Evolutionary conservation across 2,888 invertebrate species (phyloP), one percentile per base, ranked within the genome.

Genomic region (Cyrtodaria siliqua): DNA sequence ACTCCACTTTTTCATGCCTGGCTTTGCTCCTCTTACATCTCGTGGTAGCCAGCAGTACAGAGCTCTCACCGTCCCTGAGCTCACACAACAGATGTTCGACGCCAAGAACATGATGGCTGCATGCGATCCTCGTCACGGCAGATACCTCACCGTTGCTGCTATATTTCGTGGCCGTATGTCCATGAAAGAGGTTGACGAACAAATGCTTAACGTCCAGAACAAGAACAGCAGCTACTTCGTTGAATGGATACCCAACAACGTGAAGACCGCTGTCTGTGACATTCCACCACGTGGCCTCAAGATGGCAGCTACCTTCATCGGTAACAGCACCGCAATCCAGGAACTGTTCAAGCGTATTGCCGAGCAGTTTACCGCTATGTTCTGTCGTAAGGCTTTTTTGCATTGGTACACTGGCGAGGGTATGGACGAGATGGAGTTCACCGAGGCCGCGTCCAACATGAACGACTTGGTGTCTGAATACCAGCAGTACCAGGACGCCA

Each of bases 321-420:
- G 92, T 16, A 92, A 92, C 88, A 91, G 86, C 75, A 92, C 92
- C 20, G 91, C 92, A 76, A 92, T 92, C 74, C 92, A 92, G 77
- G 91, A 91, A 69, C 86, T 91, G 29, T 91, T 91, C 85, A 91
- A 91, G 82, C 87, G 84, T 55, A 86, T 92, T 49, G 90, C 91
- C 1, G 92, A 92, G 80, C 92, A 92, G 85, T 92, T 92, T 86
- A 98, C 97, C 14, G 97, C 97, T 68, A 97, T 98, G 98, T 98
- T 98, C 95, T 95, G 97, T 86, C 96, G 98, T 87, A 98, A 98
- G 94, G 98, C 98, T 92, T 98, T 98, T 96, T 95, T 98, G 93
- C 98, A 98, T 95, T 98, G 98, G 98, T 98, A 98, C 94, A 98
- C 98, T 16, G 98, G 98, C 67, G 97, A 98, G 94, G 98, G 98